Evolutionary conservation across 30 jellyfish, hydroid and myxozoan species (phyloP), one percentile per base, ranked within the genome.

Genomic region (Hydractinia echinata): DNA sequence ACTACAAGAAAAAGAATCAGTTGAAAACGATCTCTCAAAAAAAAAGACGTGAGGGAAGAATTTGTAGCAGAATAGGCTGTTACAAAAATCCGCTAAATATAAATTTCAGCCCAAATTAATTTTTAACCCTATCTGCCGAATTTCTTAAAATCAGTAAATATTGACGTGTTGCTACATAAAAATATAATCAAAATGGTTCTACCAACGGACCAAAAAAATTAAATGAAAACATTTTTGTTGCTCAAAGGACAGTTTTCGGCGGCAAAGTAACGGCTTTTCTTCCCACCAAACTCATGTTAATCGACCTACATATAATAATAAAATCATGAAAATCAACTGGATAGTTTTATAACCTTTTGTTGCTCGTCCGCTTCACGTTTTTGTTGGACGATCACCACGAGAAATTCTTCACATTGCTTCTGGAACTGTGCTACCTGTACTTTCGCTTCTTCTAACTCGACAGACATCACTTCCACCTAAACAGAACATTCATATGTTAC

Each of bases 391-490:
- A 93, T 93, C 60, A 83, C 72, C 49, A 93, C 96, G 11, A 93
- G 90, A 55, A 93, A 93, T 56, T 93, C 99, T 79, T 93, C 96
- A 68, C 99, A 93, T 56, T 93, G 96, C 70, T 93, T 87, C 73
- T 93, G 99, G 68, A 93, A 93, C 76, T 87, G 96, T 20, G 99
- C 96, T 1, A 93, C 99, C 81, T 93, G 92, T 7, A 88, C 95
- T 79, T 93, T 93, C 6, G 99, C 99, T 30, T 93, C 99, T 72
- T 93, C 96, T 54, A 93, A 72, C 73, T 93, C 99, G 10, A 93
- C 95, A 6, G 99, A 93, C 99, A 93, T 93, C 81, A 93, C 90
- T 82, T 93, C 99, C 56, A 93, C 99, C 98, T 92, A 73, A 1
- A 54, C 55, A 55, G 5, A 8, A 19, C 67, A 67, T 9, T 13